Base-by-base conservation (phyloP, 2,113 vertebrate species). In the Bos javanicus region DNA sequence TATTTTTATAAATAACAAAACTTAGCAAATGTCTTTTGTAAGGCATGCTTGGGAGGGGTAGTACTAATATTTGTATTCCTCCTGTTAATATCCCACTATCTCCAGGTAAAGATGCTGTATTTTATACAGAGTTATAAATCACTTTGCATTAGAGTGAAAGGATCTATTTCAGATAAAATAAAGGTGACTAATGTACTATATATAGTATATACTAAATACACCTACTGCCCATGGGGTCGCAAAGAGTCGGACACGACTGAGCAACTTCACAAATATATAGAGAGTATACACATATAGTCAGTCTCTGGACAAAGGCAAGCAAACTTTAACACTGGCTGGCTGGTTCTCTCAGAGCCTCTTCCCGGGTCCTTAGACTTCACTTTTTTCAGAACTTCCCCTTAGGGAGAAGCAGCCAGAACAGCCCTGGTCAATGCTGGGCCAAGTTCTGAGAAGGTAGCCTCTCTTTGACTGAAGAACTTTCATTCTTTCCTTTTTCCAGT, bases 111-210 rank as follows among this genome's bases (percentile, higher is more conserved):
- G 93, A 96, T 25, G 26, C 57, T 96, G 19, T 56, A 87, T 82
- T 97, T 98, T 89, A 95, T 85, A 94, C 21, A 28, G 46, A 57
- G 46, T 59, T 96, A 93, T 96, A 98, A 98, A 97, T 86, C 30
- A 28, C 94, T 98, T 96, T 39, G 21, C 98, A 98, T 98, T 98
- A 98, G 6, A 94, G 43, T 64, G 91, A 97, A 85, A 91, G 84
- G 92, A 87, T 95, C 95, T 98, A 98, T 94, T 98, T 98, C 92
- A 98, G 98, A 98, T 95, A 97, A 96, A 98, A 90, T 87, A 98
- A 96, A 98, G 86, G 60, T 92, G 94, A 83, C 13, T 1, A 48
- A 48, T 48, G 9, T 48, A 12, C 48, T 48, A 48, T 48, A 48
- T 48, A 48, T 48, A 11, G 11, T 48, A 48, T 48, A 48, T 48